Evolutionary conservation across 1,140 invertebrate species (phyloP), one percentile per base, ranked within the genome.

Genomic region (Drosophila willistoni): DNA sequence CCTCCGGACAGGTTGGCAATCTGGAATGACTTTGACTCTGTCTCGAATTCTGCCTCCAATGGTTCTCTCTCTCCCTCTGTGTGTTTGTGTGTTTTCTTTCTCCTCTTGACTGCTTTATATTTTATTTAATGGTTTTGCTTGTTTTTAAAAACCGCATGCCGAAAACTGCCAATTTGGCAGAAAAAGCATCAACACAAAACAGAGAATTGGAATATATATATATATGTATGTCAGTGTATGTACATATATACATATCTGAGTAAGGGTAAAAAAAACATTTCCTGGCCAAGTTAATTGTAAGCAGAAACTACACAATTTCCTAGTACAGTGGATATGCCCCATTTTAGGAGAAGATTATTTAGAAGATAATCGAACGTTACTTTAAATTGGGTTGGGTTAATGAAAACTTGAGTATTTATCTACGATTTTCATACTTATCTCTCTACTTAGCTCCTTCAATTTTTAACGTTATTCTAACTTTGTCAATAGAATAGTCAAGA

Each of bases 131-230:
- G 81, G 76, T 17, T 60, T 79, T 41, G 39, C 73, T 71, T 70
- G 56, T 69, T 76, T 68, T 82, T 75, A 68, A 71, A 67, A 82
- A 74, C 71, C 72, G 42, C 79, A 82, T 74, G 72, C 71, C 64
- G 56, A 78, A 82, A 78, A 82, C 71, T 82, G 80, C 76, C 79
- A 78, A 82, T 64, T 82, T 82, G 74, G 44, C 79, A 82, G 74
- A 81, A 82, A 81, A 69, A 73, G 55, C 79, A 77, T 51, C 41
- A 77, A 64, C 71, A 68, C n/a, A 25, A 29, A 29, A 59, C 17
- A 77, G 44, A 36, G 33, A 7, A 13, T 22, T 14, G 39, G 41
- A 44, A 47, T 44, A 44, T 14, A 33, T 63, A 17, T 34, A 14
- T 36, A 9, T 36, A 34, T 41, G 22, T 41, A 34, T 70, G 13